These are phyloP conservation scores for Galerucella calmariensis DNA, from an alignment of 2,888 invertebrate species.

Conservation along the genomic window DNA sequence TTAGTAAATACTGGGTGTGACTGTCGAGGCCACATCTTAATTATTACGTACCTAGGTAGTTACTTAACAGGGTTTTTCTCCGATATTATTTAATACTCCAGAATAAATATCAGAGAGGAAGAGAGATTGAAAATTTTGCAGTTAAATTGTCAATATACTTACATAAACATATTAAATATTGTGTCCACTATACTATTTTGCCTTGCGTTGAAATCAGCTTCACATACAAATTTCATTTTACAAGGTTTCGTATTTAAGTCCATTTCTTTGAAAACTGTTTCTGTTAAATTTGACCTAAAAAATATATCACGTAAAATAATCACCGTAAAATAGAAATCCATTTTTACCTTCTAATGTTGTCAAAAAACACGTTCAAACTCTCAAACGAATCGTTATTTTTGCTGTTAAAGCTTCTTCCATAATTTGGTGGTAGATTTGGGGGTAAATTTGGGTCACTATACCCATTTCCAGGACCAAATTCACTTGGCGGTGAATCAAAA, in stretches of 20 bases:
- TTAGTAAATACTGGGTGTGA: no score
- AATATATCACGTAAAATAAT: neutral
- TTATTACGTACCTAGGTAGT: no score
- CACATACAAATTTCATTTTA: constrained; percentile 67
- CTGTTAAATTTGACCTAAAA: constrained; percentile 53
- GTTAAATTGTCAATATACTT: constrained; percentile 17
- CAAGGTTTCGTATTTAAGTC: constrained; percentile 60
- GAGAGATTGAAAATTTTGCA: neutral
- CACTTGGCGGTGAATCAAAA: constrained; percentile 6
- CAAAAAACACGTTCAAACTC: constrained; percentile 20
- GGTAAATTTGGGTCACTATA: constrained; percentile 11
- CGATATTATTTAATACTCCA: no score
- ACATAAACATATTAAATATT: constrained; percentile 52
- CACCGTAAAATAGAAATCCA: no score
- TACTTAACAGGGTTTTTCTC: no score
- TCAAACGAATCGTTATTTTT: neutral
- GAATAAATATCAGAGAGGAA: neutral
- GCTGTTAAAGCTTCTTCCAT: constrained; percentile 9
- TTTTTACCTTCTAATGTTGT: constrained; percentile 25
- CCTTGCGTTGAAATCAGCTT: constrained; percentile 66
- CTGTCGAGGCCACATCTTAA: no score
- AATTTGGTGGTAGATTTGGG: neutral
- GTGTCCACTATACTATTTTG: constrained; percentile 55
- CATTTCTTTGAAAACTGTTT: constrained; percentile 58
- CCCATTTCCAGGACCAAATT: neutral